Conservation (phyloP, 2,888 invertebrate species). For the Polyploca ridens region DNA sequence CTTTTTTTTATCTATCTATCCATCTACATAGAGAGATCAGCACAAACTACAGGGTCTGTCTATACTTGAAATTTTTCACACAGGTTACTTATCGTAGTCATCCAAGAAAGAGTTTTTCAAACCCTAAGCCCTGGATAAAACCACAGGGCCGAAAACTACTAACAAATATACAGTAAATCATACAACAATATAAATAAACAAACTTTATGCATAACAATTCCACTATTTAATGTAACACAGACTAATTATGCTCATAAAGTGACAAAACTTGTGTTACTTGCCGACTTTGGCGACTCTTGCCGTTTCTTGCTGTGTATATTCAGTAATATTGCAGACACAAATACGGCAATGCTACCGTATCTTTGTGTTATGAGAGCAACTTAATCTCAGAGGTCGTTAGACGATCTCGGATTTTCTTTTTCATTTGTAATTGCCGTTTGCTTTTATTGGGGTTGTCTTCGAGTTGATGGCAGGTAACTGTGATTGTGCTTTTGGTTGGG, state of each 20-base stretch:
- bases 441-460: not conserved
- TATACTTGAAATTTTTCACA: no score
- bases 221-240: not conserved
- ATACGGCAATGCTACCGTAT: not conserved
- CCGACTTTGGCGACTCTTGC: not conserved
- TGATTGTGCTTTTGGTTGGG: not conserved
- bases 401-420: not conserved
- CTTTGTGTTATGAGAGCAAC: not conserved
- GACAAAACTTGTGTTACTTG: slow-evolving; percentile 4
- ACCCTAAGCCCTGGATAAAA: no score
- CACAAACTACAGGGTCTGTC: no score
- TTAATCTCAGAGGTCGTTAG: slow-evolving; percentile 1
- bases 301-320: not conserved
- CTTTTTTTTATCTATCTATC: no score
- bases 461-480: not conserved
- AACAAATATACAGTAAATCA: not conserved
- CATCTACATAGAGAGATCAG: no score
- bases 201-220: slow-evolving; percentile 1
- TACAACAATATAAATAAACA: not conserved
- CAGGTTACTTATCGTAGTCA: no score
- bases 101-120: no score
- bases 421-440: not conserved
- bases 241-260: not conserved
- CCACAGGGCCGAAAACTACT: no score
- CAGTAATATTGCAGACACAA: not conserved